These are phyloP conservation scores for Lethrus apterus DNA, from an alignment of 1,140 invertebrate species.

Conservation along the genomic window DNA sequence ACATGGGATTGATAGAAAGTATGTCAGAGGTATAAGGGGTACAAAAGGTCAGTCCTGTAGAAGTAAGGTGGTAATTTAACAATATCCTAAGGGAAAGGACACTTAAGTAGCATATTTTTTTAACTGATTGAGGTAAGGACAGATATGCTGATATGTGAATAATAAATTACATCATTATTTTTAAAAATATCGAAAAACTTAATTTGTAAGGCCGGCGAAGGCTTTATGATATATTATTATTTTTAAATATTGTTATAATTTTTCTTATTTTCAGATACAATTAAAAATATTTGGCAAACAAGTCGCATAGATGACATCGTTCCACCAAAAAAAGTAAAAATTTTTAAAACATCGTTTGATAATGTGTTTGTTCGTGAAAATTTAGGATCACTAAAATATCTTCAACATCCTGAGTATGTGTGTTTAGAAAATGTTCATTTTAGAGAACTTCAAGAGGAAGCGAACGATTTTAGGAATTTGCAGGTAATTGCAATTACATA, in stretches of 20 bases:
- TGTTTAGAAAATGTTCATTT: constrained; percentile 1
- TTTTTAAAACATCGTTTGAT: constrained; percentile 14
- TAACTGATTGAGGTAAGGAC: too few relatives aligned
- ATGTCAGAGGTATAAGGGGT: too few relatives aligned
- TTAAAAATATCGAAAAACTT: too few relatives aligned
- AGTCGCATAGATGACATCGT: constrained; percentile 2
- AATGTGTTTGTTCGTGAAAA: constrained; percentile 13
- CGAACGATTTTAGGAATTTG: constrained; percentile 13
- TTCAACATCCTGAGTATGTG: not conserved
- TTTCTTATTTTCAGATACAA: constrained; percentile 17
- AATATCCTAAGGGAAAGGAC: too few relatives aligned
- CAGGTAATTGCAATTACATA: constrained; percentile 12
- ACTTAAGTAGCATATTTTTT: too few relatives aligned
- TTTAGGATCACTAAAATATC: not conserved
- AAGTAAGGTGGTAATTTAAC: too few relatives aligned
- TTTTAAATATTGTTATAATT: not conserved
- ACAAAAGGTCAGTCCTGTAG: too few relatives aligned
- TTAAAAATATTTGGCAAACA: constrained; percentile 24
- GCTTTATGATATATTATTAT: not conserved
- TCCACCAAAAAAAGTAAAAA: constrained; percentile 5
- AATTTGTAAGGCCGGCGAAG: too few relatives aligned
- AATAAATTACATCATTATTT: not conserved
- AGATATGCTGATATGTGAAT: too few relatives aligned
- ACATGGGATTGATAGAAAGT: too few relatives aligned
- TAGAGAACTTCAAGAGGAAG: constrained; percentile 11